Base-by-base conservation (phyloP, 1,140 invertebrate species). In the Leucophenga varia region DNA sequence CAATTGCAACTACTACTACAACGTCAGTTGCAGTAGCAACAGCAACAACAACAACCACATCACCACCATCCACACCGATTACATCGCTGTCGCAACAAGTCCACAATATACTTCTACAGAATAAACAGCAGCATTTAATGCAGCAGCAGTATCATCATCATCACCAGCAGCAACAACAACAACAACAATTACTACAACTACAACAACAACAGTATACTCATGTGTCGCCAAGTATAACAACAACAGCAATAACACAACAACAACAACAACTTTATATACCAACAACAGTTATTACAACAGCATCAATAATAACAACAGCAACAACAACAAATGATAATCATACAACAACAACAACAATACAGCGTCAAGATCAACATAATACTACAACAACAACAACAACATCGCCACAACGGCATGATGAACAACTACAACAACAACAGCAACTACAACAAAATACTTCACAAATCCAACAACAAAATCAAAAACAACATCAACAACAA, bases 21-120 rank as follows among this genome's bases (percentile, higher is more conserved):
- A n/a, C n/a, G n/a, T n/a, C n/a, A n/a, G 54, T 46, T 50, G 49
- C 49, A 43, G 43, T 41, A 32, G 37, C 43, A 45, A 14, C 31
- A 37, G 36, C 44, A 39, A 16, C 44, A 55, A 9, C 28, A 30
- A 18, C 40, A 49, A 19, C 45, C 39, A 43, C 52, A 54, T 18
- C 50, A 36, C 38, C 49, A 47, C 48, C 49, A 47, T 38, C 17
- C 44, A 54, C 28, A 45, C n/a, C 39, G 32, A 12, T 47, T 20
- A 20, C 44, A 46, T 6, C 22, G 22, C 22, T 25, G 22, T 10
- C 22, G 22, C 22, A 25, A 25, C 22, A 25, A 25, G 22, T 25
- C 22, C 22, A 25, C 10, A 25, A 25, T 25, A 25, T 25, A 10
- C 22, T 25, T 25, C 10, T 25, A 25, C 22, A 25, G 10, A 5